Evolutionary conservation across 1,140 invertebrate species (phyloP).

Genomic region (Zaprionus camerounensis): DNA sequence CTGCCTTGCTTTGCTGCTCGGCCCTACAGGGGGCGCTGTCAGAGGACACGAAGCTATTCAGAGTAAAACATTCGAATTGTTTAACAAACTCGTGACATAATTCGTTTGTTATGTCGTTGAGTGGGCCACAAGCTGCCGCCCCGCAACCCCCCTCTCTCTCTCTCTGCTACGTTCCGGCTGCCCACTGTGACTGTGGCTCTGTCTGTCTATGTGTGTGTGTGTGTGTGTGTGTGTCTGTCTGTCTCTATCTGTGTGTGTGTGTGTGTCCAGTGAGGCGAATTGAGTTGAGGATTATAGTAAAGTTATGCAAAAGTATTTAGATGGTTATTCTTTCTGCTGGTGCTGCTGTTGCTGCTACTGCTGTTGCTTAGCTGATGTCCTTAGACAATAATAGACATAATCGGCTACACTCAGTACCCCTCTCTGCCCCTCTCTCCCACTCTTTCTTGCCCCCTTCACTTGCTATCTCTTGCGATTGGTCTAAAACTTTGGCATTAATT

Average conservation of each 20-base stretch:
- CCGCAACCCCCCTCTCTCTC: neutral
- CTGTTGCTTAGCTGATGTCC: conserved; percentile 10
- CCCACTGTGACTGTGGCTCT: neutral
- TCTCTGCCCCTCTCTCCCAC: neutral
- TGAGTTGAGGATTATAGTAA: conserved; percentile 49
- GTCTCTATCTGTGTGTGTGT: neutral
- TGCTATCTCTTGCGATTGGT: conserved; percentile 10
- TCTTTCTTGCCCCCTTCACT: neutral
- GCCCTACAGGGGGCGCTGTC: conserved; percentile 9
- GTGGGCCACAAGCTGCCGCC: conserved; percentile 11
- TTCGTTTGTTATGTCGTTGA: conserved; percentile 54
- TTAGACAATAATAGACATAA: conserved; percentile 20
- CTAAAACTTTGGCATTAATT: conserved; percentile 39
- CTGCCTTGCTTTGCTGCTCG: conserved; percentile 25
- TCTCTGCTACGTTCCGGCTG: neutral
- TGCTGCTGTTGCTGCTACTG: neutral
- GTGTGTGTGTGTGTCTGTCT: conserved; percentile 19
- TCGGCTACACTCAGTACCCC: neutral
- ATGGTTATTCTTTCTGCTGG: conserved; percentile 18
- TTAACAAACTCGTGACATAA: conserved; percentile 67
- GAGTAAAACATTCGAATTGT: conserved; percentile 60
- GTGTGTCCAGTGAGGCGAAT: conserved; percentile 39
- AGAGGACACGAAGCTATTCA: conserved; percentile 1
- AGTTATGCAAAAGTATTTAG: conserved; percentile 54
- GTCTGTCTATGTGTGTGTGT: neutral